phyloP scores from a whole-genome alignment of 2,113 vertebrate genomes.

The Platichthys stellatus region DNA sequence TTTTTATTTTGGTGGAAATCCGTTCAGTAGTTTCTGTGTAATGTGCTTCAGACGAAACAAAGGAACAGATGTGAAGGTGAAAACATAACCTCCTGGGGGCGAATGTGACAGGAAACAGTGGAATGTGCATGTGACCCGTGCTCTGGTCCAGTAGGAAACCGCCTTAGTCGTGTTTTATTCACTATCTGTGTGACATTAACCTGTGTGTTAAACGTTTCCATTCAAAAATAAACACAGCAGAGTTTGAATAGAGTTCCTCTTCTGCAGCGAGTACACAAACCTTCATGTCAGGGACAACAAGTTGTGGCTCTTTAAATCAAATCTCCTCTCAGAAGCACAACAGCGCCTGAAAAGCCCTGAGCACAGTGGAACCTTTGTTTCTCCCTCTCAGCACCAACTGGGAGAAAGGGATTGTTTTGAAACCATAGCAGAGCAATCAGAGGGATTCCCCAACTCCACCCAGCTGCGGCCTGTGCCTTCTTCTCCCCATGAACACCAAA shows the following conservation, averaged over 20 bases:
- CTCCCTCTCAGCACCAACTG: not conserved
- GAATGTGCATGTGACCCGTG: no score
- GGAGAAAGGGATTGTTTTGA: conserved; percentile 71
- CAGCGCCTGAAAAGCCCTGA: not conserved
- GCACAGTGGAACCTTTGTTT: conserved; percentile 68
- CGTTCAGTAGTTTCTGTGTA: no score
- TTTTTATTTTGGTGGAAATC: no score
- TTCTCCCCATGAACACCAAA: conserved; percentile 62
- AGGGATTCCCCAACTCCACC: conserved; percentile 64
- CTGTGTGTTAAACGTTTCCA: not conserved
- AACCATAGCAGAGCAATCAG: conserved; percentile 75
- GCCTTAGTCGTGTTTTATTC: no score
- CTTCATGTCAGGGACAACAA: not conserved
- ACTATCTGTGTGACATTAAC: no score
- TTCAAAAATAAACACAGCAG: conserved; percentile 21
- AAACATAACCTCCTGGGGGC: no score
- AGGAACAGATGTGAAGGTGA: no score
- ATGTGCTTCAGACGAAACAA: no score
- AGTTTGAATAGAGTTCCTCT: not conserved
- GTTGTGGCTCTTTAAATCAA: conserved; percentile 34
- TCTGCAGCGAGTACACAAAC: not conserved
- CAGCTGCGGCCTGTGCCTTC: conserved; percentile 43
- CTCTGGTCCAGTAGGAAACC: no score
- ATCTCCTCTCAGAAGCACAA: not conserved
- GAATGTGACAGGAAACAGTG: no score